These are phyloP conservation scores for Chaetodon trifascialis DNA, from an alignment of 2,113 vertebrate genomes.

Conservation along the genomic window DNA sequence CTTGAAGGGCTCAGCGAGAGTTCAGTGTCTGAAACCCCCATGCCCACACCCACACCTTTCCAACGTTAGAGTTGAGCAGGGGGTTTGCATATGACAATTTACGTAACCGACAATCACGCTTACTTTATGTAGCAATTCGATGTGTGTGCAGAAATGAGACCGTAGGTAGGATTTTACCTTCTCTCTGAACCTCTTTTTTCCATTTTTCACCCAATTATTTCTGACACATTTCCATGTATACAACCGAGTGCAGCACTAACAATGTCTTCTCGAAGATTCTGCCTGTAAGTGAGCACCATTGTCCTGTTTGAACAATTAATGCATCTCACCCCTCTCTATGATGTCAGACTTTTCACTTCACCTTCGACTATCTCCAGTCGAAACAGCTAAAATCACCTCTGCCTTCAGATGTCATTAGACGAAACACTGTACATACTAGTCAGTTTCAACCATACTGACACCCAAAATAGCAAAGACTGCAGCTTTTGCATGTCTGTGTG, in stretches of 20 bases:
- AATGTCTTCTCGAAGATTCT: not conserved
- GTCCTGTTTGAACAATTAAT: not conserved
- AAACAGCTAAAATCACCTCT: not conserved
- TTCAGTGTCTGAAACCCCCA: not conserved
- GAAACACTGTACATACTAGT: not conserved
- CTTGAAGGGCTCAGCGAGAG: not conserved
- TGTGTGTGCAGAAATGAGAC: not conserved
- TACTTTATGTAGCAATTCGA: not conserved
- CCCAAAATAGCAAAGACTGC: not conserved
- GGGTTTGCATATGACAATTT: not conserved
- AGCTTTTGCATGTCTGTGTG: conserved; percentile 12
- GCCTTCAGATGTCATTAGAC: not conserved
- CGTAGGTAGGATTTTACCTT: not conserved
- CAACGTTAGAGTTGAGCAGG: not conserved
- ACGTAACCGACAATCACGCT: not conserved
- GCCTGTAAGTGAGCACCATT: no score
- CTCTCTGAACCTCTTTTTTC: not conserved
- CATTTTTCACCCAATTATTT: not conserved
- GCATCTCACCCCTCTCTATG: not conserved
- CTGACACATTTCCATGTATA: not conserved
- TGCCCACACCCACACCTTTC: not conserved
- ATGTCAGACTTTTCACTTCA: not conserved
- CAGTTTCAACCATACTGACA: not conserved
- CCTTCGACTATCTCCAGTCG: no score
- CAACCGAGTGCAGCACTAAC: not conserved